These are phyloP conservation scores for Leucoraja ocellata DNA, from an alignment of 2,797 vertebrate genomes.

Conservation along the genomic window DNA sequence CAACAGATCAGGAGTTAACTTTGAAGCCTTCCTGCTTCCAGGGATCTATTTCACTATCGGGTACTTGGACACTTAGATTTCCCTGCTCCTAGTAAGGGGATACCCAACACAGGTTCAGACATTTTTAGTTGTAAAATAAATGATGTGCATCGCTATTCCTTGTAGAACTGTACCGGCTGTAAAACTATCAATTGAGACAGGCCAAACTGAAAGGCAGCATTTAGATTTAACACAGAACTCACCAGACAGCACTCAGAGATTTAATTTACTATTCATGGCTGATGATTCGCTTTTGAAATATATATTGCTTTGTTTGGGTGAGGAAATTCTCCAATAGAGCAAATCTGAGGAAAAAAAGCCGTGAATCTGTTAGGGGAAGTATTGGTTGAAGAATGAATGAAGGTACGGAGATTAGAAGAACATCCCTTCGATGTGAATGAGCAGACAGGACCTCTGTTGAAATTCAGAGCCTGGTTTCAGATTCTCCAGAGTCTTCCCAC, in stretches of 20 bases:
- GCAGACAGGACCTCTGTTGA: neutral
- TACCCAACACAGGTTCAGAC: neutral
- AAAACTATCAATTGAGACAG: neutral
- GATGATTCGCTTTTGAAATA: neutral
- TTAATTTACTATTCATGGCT: neutral
- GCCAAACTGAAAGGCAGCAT: neutral
- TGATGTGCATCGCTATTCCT: neutral
- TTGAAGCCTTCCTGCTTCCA: neutral
- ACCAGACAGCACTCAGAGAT: neutral
- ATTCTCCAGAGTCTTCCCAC: too few species aligned
- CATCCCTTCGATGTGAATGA: neutral
- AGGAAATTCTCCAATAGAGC: neutral
- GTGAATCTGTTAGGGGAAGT: too few species aligned
- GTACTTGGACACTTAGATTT: neutral
- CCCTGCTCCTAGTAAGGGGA: neutral
- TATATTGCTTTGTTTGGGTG: neutral
- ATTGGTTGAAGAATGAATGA: too few species aligned
- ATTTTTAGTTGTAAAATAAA: neutral
- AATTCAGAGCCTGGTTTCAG: neutral
- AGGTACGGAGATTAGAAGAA: too few species aligned
- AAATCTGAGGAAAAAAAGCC: too few species aligned
- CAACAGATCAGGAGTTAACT: neutral
- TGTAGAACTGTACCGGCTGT: neutral
- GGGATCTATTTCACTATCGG: neutral
- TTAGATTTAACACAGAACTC: neutral